Conservation (phyloP, 2,113 vertebrate species). For the Uria lomvia region DNA sequence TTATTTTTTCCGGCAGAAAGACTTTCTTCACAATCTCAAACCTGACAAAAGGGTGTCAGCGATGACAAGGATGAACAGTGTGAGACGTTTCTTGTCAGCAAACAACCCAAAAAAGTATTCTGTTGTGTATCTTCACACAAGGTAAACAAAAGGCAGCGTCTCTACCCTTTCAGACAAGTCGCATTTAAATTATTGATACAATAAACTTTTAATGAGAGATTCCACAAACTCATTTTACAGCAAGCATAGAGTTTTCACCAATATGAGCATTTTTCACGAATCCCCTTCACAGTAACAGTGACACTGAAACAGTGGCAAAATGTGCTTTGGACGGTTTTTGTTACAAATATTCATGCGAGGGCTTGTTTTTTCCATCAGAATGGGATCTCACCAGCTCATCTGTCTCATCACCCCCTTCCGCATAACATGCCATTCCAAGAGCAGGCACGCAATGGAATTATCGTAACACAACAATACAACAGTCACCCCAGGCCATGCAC, state of each 20-base stretch:
- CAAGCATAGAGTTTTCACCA: neutral
- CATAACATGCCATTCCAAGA: rapidly evolving
- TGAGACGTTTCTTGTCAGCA: neutral
- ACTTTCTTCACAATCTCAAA: neutral
- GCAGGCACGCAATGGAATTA: rapidly evolving
- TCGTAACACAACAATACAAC: neutral
- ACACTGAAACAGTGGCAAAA: neutral
- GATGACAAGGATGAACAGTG: rapidly evolving
- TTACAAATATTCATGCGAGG: neutral
- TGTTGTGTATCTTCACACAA: neutral
- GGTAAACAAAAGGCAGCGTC: neutral
- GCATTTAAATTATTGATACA: neutral
- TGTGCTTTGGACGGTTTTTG: neutral
- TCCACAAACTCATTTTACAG: neutral
- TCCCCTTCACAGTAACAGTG: neutral
- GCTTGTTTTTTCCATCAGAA: neutral
- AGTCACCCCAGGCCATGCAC: neutral
- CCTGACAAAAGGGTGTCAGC: neutral
- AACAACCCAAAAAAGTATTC: neutral
- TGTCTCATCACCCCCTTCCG: neutral
- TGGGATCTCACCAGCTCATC: neutral
- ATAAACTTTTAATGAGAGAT: neutral
- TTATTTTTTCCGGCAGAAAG: neutral
- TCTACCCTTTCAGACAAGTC: neutral
- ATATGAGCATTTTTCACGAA: neutral